Percentiles rank a stretch among this genome's conserved stretches.
phyloP scores from a whole-genome alignment of 2,888 invertebrate genomes.

The Clunio marinus region DNA sequence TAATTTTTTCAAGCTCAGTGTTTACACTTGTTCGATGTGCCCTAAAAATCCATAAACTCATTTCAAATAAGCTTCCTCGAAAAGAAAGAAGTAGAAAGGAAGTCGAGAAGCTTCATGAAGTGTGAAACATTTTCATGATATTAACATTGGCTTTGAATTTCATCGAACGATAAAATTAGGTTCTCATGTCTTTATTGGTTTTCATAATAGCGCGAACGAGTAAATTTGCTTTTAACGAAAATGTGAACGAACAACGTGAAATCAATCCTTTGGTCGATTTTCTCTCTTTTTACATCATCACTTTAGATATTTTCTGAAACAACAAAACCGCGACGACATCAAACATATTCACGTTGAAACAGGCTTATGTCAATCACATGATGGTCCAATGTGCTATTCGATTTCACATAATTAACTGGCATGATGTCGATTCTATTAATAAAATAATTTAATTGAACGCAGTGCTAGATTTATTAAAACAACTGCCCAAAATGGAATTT shows the following conservation, averaged over 20 bases:
- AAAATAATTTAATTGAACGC: no score
- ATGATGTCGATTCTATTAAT: not conserved
- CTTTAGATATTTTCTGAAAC: not conserved
- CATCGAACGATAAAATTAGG: not conserved
- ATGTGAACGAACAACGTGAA: not conserved
- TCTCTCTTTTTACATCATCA: no score
- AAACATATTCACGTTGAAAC: not conserved
- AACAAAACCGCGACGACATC: not conserved
- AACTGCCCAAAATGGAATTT: not conserved
- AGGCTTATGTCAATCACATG: not conserved
- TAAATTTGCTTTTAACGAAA: not conserved
- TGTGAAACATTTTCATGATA: no score
- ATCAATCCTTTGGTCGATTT: not conserved
- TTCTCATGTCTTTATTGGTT: not conserved
- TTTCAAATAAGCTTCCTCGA: no score
- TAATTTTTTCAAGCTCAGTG: no score
- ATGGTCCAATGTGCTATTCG: not conserved
- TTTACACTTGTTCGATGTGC: no score
- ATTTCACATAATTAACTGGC: not conserved
- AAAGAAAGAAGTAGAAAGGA: no score
- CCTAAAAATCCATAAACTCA: no score
- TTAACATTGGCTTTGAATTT: conserved; percentile 3
- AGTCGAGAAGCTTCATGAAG: not conserved
- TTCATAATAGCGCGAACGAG: not conserved
- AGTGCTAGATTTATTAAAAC: not conserved